Conservation (phyloP, 1,140 invertebrate species). For the Pogonus chalceus region DNA sequence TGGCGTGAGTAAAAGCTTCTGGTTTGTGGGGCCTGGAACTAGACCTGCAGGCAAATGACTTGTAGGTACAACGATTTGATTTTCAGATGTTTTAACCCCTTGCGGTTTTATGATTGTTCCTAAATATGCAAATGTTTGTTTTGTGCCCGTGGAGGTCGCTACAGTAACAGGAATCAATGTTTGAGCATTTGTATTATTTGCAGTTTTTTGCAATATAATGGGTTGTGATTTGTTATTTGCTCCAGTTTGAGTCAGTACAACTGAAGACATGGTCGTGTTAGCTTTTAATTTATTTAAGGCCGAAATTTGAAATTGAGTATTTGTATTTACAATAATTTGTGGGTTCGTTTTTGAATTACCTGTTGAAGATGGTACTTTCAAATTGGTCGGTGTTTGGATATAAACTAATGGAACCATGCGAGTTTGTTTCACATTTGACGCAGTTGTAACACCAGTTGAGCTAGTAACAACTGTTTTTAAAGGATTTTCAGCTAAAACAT, state of each 20-base stretch:
- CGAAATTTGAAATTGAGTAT: background rate
- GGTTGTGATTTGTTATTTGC: background rate
- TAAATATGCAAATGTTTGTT: conserved; percentile 37
- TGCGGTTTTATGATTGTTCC: conserved; percentile 37
- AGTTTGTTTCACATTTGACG: background rate
- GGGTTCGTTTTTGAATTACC: background rate
- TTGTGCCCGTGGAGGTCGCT: conserved; percentile 15
- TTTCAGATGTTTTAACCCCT: conserved; percentile 34
- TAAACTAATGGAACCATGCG: background rate
- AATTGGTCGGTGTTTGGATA: background rate
- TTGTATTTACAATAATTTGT: background rate
- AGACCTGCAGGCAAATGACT: conserved; percentile 6
- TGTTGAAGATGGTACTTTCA: background rate
- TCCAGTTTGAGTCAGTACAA: background rate
- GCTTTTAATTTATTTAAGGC: background rate
- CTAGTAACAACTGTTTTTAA: background rate
- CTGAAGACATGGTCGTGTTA: background rate
- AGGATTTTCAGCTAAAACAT: background rate
- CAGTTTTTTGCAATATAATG: background rate
- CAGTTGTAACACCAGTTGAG: background rate
- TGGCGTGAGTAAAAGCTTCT: conserved; percentile 25
- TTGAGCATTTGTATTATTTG: background rate
- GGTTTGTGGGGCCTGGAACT: conserved; percentile 6
- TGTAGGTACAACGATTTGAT: conserved; percentile 13
- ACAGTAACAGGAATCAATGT: conserved; percentile 1